Evolutionary conservation across 2,888 invertebrate genomes (phyloP), one percentile per base, ranked within the genome.

Genomic region (Hirtodrosophila cameraria): DNA sequence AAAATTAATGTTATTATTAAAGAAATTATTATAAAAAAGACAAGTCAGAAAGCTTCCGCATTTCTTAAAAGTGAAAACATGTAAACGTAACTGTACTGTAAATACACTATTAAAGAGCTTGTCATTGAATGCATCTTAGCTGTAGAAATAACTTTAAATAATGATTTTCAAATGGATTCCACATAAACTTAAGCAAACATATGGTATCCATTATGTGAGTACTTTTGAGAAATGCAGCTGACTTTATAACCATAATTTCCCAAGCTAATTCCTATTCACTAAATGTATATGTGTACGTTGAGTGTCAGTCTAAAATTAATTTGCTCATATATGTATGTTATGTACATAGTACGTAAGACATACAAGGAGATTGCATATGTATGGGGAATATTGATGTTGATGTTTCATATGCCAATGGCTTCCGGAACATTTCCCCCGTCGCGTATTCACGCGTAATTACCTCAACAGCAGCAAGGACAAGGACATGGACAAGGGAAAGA

Each of bases 391-490:
- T 66, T 75, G 64, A 79, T 71, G 52, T 58, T 71, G 50, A 54
- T 70, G 43, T 69, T 70, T 59, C 64, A 70, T 70, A 41, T 57
- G 54, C 25, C 64, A 36, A 58, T 55, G 53, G 23, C 50, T 55
- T 54, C 46, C 67, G 27, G 18, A 31, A 39, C 41, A 53, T 50
- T 38, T 35, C 53, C 55, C 50, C 27, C 38, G 41, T 36, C 36
- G 31, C 53, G 23, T 46, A 79, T 75, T 66, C 60, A 75, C 71
- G 75, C 79, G 63, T 75, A 75, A 75, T 75, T 75, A 79, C 75
- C 75, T 79, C 57, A 42, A 52, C 16, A 31, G 48, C 27, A 31
- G 31, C 57, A 30, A 36, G 25, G n/a, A 9, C 8, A 9, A 11
- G 8, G 30, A 27, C 9, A 16, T 6, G 28, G 18, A 6, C n/a